Conservation (phyloP, 2,113 vertebrate genomes). For the Ursus arctos region DNA sequence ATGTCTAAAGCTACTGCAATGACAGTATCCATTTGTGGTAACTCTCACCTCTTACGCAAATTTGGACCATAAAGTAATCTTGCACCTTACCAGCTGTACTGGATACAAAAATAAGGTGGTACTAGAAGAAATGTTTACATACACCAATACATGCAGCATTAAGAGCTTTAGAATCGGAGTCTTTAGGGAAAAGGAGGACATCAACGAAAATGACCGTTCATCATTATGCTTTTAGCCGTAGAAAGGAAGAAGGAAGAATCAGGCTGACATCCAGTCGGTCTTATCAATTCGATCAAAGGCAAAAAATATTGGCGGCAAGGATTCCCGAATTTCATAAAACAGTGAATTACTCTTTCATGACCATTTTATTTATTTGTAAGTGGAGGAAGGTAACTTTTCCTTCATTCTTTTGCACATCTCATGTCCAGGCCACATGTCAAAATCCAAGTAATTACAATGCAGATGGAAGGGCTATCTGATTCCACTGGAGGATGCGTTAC, state of each 20-base stretch:
- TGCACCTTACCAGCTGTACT: slow-evolving; percentile 4
- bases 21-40: background rate
- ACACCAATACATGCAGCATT: slow-evolving; percentile 8
- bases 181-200: background rate
- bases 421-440: background rate
- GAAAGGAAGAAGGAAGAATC: background rate
- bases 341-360: background rate
- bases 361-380: slow-evolving; percentile 49
- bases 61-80: slow-evolving; percentile 17
- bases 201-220: background rate
- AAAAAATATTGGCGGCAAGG: slow-evolving; percentile 52
- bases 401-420: background rate
- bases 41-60: background rate
- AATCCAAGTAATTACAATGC: background rate
- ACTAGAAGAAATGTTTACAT: slow-evolving; percentile 32
- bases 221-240: background rate
- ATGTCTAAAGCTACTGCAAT: background rate
- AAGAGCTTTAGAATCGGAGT: background rate
- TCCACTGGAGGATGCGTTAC: background rate
- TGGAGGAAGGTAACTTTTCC: background rate
- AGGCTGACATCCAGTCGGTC: slow-evolving; percentile 2
- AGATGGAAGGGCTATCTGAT: background rate
- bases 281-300: slow-evolving; percentile 32
- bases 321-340: slow-evolving; percentile 48
- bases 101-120: background rate